A percentile compares a stretch with the other conserved stretches of the same genome.
Evolutionary conservation across 2,888 invertebrate species (phyloP).

Genomic region (Boloria euphrosyne): DNA sequence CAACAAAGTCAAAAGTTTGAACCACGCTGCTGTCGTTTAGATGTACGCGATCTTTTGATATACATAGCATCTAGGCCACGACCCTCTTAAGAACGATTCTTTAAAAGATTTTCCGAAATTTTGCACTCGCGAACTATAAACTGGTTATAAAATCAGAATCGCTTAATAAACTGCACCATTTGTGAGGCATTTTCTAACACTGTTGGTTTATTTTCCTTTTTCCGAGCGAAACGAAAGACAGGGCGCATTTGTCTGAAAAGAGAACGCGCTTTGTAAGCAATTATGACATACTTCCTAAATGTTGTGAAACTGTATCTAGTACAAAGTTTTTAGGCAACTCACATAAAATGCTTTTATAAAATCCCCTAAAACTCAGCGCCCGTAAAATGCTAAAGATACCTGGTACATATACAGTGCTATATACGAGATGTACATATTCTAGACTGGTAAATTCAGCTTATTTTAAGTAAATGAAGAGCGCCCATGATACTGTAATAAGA

Average conservation of each 20-base stretch:
- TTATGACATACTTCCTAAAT: constrained; percentile 36
- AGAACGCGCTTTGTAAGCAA: constrained; percentile 37
- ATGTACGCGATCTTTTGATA: constrained; percentile 19
- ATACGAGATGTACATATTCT: too few relatives aligned
- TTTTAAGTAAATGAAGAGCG: too few relatives aligned
- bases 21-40: constrained; percentile 6
- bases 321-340: constrained; percentile 15
- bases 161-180: constrained; percentile 31
- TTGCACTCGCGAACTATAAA: constrained; percentile 18
- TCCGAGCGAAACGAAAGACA: constrained; percentile 31
- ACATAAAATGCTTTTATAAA: too few relatives aligned
- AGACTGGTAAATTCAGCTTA: too few relatives aligned
- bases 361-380: too few relatives aligned
- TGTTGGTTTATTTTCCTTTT: constrained; percentile 32
- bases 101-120: constrained; percentile 19
- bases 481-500: too few relatives aligned
- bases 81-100: constrained; percentile 4
- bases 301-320: constrained; percentile 24
- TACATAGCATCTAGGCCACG: constrained; percentile 25
- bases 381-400: too few relatives aligned
- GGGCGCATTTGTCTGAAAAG: constrained; percentile 34
- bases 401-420: too few relatives aligned
- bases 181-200: constrained; percentile 30
- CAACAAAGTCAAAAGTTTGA: constrained; percentile 6
- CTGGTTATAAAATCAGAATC: constrained; percentile 17